Conservation (phyloP, 2,797 vertebrate species). For the Gouania willdenowi region DNA sequence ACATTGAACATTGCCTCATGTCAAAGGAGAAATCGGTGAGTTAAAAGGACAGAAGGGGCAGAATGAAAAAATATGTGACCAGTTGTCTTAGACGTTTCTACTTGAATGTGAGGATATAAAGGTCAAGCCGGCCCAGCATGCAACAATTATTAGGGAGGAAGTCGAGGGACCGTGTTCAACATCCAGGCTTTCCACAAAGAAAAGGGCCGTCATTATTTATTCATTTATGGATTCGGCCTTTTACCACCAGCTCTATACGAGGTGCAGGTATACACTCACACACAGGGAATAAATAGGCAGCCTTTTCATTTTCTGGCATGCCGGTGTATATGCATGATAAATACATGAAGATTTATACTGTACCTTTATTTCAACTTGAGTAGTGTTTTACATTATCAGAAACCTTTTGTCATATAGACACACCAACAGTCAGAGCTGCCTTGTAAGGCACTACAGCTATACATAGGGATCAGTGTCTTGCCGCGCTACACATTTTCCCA, state of each 20-base stretch:
- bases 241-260: constrained; percentile 20
- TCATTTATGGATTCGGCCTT: constrained; percentile 44
- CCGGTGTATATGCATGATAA: no score
- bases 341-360: no score
- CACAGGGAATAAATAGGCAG: no score
- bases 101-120: constrained; percentile 29
- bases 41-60: constrained; percentile 38
- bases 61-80: constrained; percentile 30
- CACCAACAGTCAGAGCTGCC: no score
- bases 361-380: no score
- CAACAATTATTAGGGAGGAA: constrained; percentile 3
- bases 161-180: constrained; percentile 1
- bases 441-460: no score
- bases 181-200: constrained; percentile 26
- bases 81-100: constrained; percentile 33
- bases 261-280: no score
- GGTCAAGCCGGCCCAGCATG: constrained; percentile 31
- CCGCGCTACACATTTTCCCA: no score
- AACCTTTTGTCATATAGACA: no score
- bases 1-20: constrained; percentile 74
- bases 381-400: no score
- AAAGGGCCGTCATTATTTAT: constrained; percentile 45
- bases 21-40: constrained; percentile 60
- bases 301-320: no score
- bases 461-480: no score